phyloP scores from a whole-genome alignment of 2,797 vertebrate species.

The Cheracebus regulus region DNA sequence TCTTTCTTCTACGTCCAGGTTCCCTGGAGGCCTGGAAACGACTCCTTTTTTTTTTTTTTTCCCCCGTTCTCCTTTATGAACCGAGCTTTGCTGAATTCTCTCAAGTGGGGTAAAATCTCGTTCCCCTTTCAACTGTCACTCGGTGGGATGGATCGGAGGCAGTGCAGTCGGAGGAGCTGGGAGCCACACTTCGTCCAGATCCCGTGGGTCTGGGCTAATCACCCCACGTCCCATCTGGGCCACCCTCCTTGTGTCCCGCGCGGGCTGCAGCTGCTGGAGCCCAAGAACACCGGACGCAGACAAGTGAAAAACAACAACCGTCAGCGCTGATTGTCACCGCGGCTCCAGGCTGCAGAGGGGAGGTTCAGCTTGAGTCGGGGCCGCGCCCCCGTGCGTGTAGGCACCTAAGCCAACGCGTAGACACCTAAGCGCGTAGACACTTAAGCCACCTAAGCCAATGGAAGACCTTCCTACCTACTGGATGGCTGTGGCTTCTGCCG shows the following conservation, averaged over 20 bases:
- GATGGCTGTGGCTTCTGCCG: accelerated
- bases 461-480: constrained; percentile 33
- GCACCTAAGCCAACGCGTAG: accelerated
- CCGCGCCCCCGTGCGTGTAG: accelerated
- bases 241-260: not conserved
- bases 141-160: not conserved
- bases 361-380: accelerated
- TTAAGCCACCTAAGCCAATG: accelerated
- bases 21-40: not conserved
- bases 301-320: not conserved
- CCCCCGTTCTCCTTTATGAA: not conserved
- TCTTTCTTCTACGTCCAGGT: not conserved
- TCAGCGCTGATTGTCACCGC: not conserved
- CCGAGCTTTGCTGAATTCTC: not conserved
- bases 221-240: not conserved
- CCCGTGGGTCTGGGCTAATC: not conserved
- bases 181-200: not conserved
- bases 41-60: not conserved
- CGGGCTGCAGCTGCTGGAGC: not conserved
- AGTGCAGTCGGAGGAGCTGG: not conserved
- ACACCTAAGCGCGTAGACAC: too few relatives aligned
- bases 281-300: not conserved
- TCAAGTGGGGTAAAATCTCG: not conserved
- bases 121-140: not conserved
- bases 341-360: not conserved